A percentile compares a stretch with the other conserved stretches of the same genome.
Conservation (phyloP, 2,113 vertebrate genomes). For the Anguilla rostrata region DNA sequence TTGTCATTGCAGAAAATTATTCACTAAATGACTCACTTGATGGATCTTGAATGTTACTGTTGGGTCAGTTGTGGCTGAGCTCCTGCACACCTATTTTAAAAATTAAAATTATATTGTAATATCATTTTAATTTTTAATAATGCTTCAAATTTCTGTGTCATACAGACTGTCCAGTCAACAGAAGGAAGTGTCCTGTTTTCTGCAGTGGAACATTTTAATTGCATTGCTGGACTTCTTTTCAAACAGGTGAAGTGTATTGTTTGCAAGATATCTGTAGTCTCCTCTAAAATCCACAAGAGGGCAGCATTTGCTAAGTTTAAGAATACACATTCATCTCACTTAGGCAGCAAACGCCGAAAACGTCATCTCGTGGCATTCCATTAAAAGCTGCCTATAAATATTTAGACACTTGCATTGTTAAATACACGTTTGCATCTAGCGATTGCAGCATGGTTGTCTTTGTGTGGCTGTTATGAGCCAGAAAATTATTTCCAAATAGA, state of each 20-base stretch:
- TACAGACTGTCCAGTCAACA: background rate
- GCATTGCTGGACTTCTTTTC: too few species aligned
- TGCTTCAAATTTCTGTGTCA: background rate
- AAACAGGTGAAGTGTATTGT: background rate
- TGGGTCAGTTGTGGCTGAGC: too few species aligned
- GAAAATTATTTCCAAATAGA: background rate
- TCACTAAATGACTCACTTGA: too few species aligned
- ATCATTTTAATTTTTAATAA: background rate
- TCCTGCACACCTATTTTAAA: background rate
- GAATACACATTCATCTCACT: background rate
- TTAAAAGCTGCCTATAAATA: background rate
- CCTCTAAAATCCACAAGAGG: constrained; percentile 50
- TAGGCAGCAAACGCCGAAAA: background rate
- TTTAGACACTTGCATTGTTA: background rate
- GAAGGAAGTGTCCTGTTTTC: background rate
- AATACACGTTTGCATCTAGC: background rate
- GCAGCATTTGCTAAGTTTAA: constrained; percentile 46
- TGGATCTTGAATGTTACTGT: background rate
- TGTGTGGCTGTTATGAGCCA: background rate
- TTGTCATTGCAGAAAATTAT: too few species aligned
- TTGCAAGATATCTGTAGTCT: background rate
- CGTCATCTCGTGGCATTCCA: background rate
- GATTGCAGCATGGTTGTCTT: background rate
- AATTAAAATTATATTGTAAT: background rate
- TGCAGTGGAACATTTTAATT: background rate